Conservation (phyloP, 2,797 vertebrate species). For the Gouania willdenowi region DNA sequence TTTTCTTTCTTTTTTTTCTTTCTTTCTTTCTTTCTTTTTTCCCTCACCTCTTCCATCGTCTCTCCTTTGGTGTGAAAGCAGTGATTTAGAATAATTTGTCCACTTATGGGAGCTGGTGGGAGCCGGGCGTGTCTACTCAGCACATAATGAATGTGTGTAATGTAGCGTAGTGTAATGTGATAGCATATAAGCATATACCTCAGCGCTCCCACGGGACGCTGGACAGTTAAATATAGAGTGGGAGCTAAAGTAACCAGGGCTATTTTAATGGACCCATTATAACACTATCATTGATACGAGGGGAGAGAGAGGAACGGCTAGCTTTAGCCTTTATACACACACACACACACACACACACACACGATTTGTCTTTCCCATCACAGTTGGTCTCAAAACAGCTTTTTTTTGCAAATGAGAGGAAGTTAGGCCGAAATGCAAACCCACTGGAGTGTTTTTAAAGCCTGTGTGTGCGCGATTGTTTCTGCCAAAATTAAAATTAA, state of each 20-base stretch:
- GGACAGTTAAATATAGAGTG: slow-evolving; percentile 74
- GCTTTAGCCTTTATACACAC: slow-evolving; percentile 4
- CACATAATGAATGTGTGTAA: slow-evolving; percentile 78
- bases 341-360: slow-evolving; percentile 6
- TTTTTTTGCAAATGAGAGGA: slow-evolving; percentile 8
- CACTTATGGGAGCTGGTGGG: slow-evolving; percentile 72
- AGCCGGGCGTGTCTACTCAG: slow-evolving; percentile 72
- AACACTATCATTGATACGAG: slow-evolving; percentile 71
- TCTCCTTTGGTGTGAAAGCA: slow-evolving; percentile 60
- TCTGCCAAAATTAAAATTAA: too few species aligned
- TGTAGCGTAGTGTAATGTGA: slow-evolving; percentile 75
- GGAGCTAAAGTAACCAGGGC: slow-evolving; percentile 62
- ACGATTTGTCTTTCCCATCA: slow-evolving; percentile 31
- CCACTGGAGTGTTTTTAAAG: slow-evolving; percentile 19
- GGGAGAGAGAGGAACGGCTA: slow-evolving; percentile 32
- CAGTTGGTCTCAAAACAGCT: slow-evolving; percentile 18
- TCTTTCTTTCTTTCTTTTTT: slow-evolving; percentile 25
- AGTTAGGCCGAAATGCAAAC: slow-evolving; percentile 13
- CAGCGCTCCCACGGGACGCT: slow-evolving; percentile 55
- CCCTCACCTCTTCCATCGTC: slow-evolving; percentile 36
- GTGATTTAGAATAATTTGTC: slow-evolving; percentile 73
- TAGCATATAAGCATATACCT: slow-evolving; percentile 74
- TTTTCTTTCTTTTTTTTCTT: slow-evolving; percentile 21
- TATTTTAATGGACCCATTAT: slow-evolving; percentile 75
- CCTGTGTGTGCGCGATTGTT: slow-evolving; percentile 24